These are phyloP conservation scores for Genyomyrus donnyi DNA, from an alignment of 2,113 vertebrate genomes.

Conservation along the genomic window DNA sequence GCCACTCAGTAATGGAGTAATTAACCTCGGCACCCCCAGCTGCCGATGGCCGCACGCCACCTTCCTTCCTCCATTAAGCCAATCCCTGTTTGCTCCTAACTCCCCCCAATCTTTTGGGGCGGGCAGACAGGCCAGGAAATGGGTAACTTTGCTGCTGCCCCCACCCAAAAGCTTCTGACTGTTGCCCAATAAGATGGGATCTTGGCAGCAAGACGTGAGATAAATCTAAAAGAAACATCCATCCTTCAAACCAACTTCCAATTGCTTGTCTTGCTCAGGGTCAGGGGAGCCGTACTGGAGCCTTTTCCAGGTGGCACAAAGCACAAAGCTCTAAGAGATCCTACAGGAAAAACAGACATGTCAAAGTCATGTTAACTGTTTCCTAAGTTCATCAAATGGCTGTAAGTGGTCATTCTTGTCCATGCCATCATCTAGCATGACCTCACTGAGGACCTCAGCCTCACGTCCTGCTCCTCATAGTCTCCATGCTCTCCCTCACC, in stretches of 20 bases:
- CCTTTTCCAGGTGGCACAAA: background rate
- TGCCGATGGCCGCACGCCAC: constrained; percentile 34
- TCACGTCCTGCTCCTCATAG: background rate
- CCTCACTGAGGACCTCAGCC: background rate
- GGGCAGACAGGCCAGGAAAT: background rate
- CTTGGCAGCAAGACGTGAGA: background rate
- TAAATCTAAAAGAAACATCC: background rate
- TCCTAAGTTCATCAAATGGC: background rate
- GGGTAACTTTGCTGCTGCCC: too few species aligned
- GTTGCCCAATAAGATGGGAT: background rate
- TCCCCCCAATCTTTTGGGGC: background rate
- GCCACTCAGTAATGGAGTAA: constrained; percentile 96
- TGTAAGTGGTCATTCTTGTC: background rate
- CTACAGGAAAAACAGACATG: background rate
- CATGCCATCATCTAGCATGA: background rate
- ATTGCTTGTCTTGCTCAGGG: background rate
- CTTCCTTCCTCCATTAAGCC: constrained; percentile 25
- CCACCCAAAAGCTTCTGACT: background rate
- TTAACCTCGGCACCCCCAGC: constrained; percentile 81
- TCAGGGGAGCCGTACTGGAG: background rate
- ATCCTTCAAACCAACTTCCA: background rate
- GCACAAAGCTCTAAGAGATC: background rate
- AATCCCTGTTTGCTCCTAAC: constrained; percentile 14
- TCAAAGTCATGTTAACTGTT: background rate
- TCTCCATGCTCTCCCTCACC: background rate